Evolutionary conservation across 2,888 invertebrate genomes (phyloP), one percentile per base, ranked within the genome.

Genomic region (Drosophila vallismaia): DNA sequence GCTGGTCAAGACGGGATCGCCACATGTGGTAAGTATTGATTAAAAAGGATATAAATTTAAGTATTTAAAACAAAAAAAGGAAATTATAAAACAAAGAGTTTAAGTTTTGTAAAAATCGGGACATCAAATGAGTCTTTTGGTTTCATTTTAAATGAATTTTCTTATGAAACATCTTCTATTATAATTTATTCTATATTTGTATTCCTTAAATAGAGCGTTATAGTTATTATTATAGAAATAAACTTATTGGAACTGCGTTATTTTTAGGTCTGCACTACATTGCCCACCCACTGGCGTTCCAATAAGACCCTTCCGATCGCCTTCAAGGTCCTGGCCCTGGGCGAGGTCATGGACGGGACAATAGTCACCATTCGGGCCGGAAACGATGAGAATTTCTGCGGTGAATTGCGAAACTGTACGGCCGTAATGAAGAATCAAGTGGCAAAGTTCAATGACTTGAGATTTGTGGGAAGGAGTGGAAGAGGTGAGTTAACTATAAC

Each of bases 351-450:
- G 79, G 98, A 99, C 92, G 98, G 98, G 38, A 99, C 99, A 14
- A 93, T 97, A 91, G 98, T 99, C 76, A 97, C 97, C 14, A 96
- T 99, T 56, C 93, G 95, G 57, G 99, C 98, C 26, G 99, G 99
- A 26, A 99, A 99, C 92, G 99, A 99, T 90, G 98, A 99, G 92
- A 99, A 98, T 92, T 97, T 95, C 91, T 97, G 97, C 89, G 98
- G 97, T 2, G 98, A 99, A 91, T 93, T 98, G 79, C 93, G 98
- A 87, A 99, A 99, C 93, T 96, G 95, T 86, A 96, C 97, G 12
- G 97, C 98, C 0, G 96, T 97, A 74, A 97, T 98, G 96, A 98
- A 98, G 93, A 98, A 98, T 91, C 97, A 98, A 92, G 97, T 98
- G 78, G 99, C 99, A 56, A 98, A 98, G 93, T 99, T 99, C 92